phyloP scores from a whole-genome alignment of 2,797 vertebrate genomes.

The Clarias pachynema region DNA sequence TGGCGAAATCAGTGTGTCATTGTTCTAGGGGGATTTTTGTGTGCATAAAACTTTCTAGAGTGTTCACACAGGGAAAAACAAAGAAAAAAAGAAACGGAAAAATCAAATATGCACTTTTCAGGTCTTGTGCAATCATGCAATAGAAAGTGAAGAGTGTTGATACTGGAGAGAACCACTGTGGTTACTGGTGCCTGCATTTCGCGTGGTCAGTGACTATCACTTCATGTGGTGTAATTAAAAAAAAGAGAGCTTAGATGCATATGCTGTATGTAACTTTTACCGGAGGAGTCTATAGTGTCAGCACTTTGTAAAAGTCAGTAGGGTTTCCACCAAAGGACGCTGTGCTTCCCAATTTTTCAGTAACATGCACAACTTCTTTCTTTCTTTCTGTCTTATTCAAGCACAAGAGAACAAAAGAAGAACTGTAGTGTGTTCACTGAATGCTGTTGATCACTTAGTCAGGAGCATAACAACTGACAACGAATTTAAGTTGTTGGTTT shows the following conservation, averaged over 20 bases:
- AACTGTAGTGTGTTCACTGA: not conserved
- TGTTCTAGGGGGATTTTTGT: not conserved
- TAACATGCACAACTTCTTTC: not conserved
- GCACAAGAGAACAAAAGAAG: not conserved
- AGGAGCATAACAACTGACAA: not conserved
- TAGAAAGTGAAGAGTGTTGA: not conserved
- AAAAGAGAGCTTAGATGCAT: not conserved
- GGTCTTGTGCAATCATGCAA: not conserved
- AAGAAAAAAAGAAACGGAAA: not conserved
- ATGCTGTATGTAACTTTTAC: not conserved
- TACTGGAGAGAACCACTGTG: not conserved
- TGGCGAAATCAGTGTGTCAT: not conserved
- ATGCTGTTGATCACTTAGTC: not conserved
- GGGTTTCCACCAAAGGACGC: not conserved
- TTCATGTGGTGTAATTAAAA: not conserved
- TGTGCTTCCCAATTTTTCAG: not conserved
- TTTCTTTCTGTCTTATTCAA: not conserved
- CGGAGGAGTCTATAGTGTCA: not conserved
- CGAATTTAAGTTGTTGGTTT: not conserved
- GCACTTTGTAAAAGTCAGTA: not conserved
- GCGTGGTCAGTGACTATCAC: not conserved
- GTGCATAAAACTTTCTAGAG: not conserved
- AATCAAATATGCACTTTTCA: not conserved
- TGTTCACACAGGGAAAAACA: not conserved
- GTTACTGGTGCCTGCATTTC: not conserved